Conservation (phyloP, 2,888 invertebrate species). For the Meloe dianella region DNA sequence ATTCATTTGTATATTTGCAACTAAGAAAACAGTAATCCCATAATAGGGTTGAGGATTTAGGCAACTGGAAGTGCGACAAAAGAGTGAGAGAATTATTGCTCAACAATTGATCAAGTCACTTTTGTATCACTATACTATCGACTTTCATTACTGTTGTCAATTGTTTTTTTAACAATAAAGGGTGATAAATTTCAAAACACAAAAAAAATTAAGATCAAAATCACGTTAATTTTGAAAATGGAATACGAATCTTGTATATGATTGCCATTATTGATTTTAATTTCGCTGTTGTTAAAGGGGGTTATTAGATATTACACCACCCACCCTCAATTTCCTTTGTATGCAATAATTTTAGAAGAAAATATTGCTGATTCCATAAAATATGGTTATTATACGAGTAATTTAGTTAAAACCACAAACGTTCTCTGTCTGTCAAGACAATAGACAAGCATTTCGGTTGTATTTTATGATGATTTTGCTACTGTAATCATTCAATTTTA, state of each 20-base stretch:
- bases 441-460: constrained; percentile 39
- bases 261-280: background rate
- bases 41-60: no score
- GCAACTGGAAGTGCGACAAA: no score
- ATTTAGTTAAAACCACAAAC: constrained; percentile 29
- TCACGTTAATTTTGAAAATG: background rate
- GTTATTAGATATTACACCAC: constrained; percentile 37
- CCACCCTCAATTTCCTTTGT: constrained; percentile 27
- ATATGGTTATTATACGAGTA: background rate
- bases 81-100: no score
- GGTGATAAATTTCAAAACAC: no score
- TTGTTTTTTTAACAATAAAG: no score
- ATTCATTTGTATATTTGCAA: constrained; percentile 20
- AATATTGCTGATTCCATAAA: constrained; percentile 1
- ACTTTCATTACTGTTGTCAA: no score
- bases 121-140: background rate
- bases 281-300: constrained; percentile 34
- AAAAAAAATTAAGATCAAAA: background rate
- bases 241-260: background rate
- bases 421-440: constrained; percentile 36
- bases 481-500: constrained; percentile 37
- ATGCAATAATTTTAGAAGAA: background rate
- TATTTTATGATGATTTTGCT: constrained; percentile 45
- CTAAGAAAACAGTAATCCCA: constrained; percentile 30
- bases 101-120: no score